phyloP scores from a whole-genome alignment of 2,797 vertebrate genomes.

The Smutsia gigantea region DNA sequence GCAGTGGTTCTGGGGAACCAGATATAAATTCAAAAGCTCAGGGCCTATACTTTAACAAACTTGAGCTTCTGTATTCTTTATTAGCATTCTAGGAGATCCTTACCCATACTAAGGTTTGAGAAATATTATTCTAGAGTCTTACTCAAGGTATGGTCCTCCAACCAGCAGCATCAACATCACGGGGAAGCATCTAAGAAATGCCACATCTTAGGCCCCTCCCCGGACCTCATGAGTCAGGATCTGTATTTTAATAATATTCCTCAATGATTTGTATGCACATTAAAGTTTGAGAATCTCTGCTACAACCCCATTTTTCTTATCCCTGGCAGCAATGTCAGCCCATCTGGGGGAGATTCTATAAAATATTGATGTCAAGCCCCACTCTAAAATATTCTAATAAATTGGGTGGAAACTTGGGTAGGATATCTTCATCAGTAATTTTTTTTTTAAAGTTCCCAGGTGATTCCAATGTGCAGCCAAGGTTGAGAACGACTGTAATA shows the following conservation, averaged over 20 bases:
- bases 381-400: not conserved
- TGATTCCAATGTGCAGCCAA: not conserved
- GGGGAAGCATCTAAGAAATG: not conserved
- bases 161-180: accelerated
- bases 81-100: not conserved
- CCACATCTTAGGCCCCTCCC: not conserved
- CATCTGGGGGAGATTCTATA: not conserved
- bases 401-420: not conserved
- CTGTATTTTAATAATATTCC: not conserved
- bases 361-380: not conserved
- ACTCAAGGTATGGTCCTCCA: not conserved
- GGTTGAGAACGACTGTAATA: not conserved
- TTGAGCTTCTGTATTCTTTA: not conserved
- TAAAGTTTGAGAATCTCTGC: not conserved
- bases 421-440: not conserved
- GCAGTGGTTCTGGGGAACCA: not conserved
- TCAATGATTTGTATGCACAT: no score
- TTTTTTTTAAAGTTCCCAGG: not conserved
- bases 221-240: not conserved
- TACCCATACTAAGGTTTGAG: not conserved
- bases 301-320: not conserved
- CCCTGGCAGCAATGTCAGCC: not conserved
- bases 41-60: not conserved
- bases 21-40: not conserved
- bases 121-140: not conserved